These are phyloP conservation scores for Sebastes cheni DNA, from an alignment of 2,797 vertebrate species.

Conservation along the genomic window DNA sequence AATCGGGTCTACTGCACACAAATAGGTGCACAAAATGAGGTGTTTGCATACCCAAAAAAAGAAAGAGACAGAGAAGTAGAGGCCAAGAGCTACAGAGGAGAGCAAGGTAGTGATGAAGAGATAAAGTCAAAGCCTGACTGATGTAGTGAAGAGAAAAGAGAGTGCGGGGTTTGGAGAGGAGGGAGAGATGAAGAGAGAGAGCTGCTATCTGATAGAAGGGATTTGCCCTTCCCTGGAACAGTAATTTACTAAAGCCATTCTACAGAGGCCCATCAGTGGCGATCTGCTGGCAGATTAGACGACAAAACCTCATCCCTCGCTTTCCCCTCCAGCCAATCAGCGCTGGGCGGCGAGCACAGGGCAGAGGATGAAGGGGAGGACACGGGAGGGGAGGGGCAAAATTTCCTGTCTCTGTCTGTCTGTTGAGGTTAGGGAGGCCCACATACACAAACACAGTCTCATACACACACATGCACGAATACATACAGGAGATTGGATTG, in stretches of 20 bases:
- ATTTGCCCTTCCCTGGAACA: constrained; percentile 81
- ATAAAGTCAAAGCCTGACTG: constrained; percentile 66
- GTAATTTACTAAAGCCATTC: constrained; percentile 84
- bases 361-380: constrained; percentile 67
- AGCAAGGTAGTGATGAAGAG: constrained; percentile 53
- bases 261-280: constrained; percentile 80
- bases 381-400: constrained; percentile 40
- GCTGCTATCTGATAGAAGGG: constrained; percentile 78
- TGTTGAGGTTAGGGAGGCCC: constrained; percentile 49
- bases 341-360: constrained; percentile 20
- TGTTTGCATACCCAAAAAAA: constrained; percentile 17
- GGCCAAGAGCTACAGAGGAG: constrained; percentile 17
- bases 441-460: constrained; percentile 26
- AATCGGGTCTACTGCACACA: constrained; percentile 7
- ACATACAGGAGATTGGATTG: constrained; percentile 48
- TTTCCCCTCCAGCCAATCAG: constrained; percentile 75
- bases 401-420: constrained; percentile 43
- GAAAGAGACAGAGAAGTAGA: not conserved
- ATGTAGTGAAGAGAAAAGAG: constrained; percentile 57
- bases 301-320: constrained; percentile 74
- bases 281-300: constrained; percentile 81
- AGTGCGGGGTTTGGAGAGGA: constrained; percentile 49
- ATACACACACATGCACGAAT: constrained; percentile 8
- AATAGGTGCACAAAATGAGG: constrained; percentile 3
- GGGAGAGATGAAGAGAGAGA: constrained; percentile 63